Conservation (phyloP, 2,113 vertebrate species). For the Phyllostomus hastatus region DNA sequence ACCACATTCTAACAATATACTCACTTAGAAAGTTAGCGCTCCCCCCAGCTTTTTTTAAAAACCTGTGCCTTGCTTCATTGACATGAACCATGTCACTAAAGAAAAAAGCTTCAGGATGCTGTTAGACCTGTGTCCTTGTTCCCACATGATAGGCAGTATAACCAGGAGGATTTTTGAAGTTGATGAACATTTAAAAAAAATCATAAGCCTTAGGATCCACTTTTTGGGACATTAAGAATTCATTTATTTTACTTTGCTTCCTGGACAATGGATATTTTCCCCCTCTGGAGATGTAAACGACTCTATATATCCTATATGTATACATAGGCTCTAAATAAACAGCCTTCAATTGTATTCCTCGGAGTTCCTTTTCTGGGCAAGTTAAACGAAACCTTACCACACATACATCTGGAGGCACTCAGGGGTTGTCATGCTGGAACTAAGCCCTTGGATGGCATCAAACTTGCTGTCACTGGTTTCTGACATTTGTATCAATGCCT, state of each 20-base stretch:
- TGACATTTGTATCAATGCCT: constrained; percentile 37
- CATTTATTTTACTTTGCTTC: background rate
- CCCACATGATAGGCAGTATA: background rate
- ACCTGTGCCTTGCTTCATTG: background rate
- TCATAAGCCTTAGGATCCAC: background rate
- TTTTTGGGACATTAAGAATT: background rate
- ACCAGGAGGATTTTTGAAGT: background rate
- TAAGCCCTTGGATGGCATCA: constrained; percentile 40
- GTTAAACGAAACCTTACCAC: constrained; percentile 22
- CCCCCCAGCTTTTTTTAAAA: background rate
- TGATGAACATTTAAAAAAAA: background rate
- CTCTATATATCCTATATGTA: background rate
- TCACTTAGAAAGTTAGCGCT: background rate
- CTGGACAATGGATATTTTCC: background rate
- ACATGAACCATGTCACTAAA: background rate
- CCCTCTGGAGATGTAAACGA: background rate
- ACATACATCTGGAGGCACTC: constrained; percentile 60
- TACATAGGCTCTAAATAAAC: background rate
- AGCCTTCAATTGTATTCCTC: background rate
- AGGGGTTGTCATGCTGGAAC: constrained; percentile 24
- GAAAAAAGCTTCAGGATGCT: background rate
- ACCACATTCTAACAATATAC: background rate
- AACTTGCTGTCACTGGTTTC: background rate
- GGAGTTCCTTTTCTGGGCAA: background rate
- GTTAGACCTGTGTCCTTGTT: background rate